Evolutionary conservation across 2,888 invertebrate species (phyloP), one percentile per base, ranked within the genome.

Genomic region (Ophion slaviceki): DNA sequence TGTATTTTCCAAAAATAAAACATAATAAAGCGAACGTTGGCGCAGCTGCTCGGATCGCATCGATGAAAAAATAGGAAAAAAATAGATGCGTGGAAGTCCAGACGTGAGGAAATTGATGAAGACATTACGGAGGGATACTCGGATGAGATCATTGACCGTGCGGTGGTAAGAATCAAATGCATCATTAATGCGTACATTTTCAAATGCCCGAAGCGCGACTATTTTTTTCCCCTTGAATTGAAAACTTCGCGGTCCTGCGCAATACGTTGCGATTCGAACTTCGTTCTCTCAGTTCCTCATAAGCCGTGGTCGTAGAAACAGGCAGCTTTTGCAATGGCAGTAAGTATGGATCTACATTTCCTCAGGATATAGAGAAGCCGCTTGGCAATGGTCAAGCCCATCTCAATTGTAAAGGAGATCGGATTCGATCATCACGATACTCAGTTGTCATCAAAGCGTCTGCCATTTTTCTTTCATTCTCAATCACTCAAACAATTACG

Each of bases 161-260:
- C n/a, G 5, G 36, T 8, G 10, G 72, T 32, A 59, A 32, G 36
- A 59, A 61, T 61, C 61, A 61, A 20, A 32, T 57, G n/a, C 28
- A n/a, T 71, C 14, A 71, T 71, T 71, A 32, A 6, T 71, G 5
- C 20, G 10, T 57, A n/a, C 28, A 71, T 57, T 71, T n/a, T 32
- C 11, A 10, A 57, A 28, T 5, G 47, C 8, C 7, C 7, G 24
- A 2, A 45, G 36, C 20, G 0, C 20, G n/a, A 32, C 45, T 2
- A 71, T 53, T 53, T 53, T 28, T 70, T 53, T 47, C 7, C 53
- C 53, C 17, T 20, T 7, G 61, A 17, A 53, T 71, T 17, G 7
- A 1, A 57, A 71, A 71, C 8, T 71, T 32, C 17, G 28, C 28
- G 28, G 28, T 28, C 70, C 70, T 71, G 70, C 70, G 70, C 53